A percentile compares a stretch with the other conserved stretches of the same genome.
Conservation (phyloP, 2,797 vertebrate species). For the Limosa lapponica region DNA sequence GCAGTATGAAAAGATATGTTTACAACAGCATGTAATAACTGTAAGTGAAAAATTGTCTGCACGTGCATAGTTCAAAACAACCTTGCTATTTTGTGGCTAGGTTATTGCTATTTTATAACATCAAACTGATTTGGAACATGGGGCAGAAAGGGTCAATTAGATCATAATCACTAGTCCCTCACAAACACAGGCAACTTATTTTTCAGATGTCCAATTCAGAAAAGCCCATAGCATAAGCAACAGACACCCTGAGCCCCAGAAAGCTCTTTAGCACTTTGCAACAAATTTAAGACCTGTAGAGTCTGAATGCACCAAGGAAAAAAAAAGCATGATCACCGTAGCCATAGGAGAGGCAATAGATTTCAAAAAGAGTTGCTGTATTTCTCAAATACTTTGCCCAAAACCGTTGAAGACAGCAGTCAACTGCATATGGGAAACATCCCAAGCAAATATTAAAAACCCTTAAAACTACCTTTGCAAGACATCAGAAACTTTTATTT, state of each 20-base stretch:
- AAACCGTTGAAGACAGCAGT: not conserved
- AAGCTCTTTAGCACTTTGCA: not conserved
- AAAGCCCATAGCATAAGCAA: not conserved
- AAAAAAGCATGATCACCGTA: not conserved
- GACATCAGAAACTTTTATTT: not conserved
- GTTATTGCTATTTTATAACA: not conserved
- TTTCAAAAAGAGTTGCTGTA: not conserved
- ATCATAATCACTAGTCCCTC: not conserved
- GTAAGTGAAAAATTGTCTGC: not conserved
- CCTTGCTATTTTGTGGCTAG: not conserved
- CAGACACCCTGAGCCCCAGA: not conserved
- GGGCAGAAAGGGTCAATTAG: not conserved
- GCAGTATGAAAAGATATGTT: not conserved
- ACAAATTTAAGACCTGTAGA: not conserved
- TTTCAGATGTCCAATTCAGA: not conserved
- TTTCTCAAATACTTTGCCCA: not conserved
- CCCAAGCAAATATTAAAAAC: not conserved
- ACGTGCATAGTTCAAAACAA: not conserved
- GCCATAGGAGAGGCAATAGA: not conserved
- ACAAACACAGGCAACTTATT: not conserved
- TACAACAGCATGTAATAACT: not conserved
- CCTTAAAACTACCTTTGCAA: not conserved
- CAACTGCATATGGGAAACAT: not conserved
- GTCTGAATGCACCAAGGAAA: not conserved
- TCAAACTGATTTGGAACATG: not conserved